phyloP scores from a whole-genome alignment of 2,113 vertebrate species.

The Rousettus leschenaultii region DNA sequence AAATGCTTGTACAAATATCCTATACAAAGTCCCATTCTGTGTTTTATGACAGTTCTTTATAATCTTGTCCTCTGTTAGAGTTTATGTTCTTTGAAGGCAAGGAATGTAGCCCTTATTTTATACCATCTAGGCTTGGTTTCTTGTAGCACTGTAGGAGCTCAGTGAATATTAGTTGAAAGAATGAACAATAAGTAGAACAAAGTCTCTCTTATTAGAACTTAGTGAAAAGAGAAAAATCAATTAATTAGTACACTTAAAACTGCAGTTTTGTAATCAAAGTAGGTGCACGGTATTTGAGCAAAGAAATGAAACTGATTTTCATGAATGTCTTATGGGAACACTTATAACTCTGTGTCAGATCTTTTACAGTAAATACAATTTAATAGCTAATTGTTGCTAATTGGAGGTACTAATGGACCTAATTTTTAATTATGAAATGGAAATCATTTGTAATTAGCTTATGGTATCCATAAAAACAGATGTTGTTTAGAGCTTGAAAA shows the following conservation, averaged over 20 bases:
- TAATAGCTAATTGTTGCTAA: constrained; percentile 62
- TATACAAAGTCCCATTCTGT: neutral
- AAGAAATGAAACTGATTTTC: constrained; percentile 31
- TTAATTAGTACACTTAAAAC: constrained; percentile 49
- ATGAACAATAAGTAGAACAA: neutral
- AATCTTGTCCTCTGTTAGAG: neutral
- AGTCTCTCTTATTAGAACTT: neutral
- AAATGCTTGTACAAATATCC: neutral
- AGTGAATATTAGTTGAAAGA: neutral
- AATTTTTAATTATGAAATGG: constrained; percentile 66
- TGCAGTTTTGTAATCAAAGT: constrained; percentile 37
- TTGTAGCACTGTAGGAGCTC: neutral
- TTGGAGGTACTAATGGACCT: constrained; percentile 53
- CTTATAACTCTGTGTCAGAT: neutral
- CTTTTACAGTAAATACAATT: constrained; percentile 61
- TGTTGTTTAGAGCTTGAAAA: neutral
- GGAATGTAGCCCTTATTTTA: neutral
- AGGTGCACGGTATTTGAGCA: neutral
- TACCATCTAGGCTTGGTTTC: neutral
- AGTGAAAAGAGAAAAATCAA: constrained; percentile 42
- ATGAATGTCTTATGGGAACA: constrained; percentile 35
- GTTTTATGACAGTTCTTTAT: neutral
- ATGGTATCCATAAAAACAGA: constrained; percentile 29
- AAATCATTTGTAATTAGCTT: constrained; percentile 57
- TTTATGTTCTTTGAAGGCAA: neutral